Base-by-base conservation (phyloP, 1,140 invertebrate genomes). In the Carposina sasakii region DNA sequence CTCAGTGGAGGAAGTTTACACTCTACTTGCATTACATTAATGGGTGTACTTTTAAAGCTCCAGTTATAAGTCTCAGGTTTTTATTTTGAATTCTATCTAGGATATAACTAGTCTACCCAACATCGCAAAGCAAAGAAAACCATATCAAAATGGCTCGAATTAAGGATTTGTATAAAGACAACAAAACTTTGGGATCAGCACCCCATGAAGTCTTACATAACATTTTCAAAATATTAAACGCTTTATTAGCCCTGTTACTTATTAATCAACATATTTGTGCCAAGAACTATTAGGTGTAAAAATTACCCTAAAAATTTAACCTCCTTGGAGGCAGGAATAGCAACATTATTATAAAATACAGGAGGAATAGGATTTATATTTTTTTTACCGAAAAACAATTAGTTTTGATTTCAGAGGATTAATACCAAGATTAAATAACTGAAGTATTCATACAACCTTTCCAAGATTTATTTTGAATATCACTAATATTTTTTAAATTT, bases 11-110 rank as follows among this genome's bases (percentile, higher is more conserved):
- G 41, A 36, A 44, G n/a, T 20, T 51, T 50, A 33, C 42, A 52
- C 30, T 60, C 57, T 16, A 60, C 16, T 39, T 55, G 44, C 28
- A 60, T 33, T n/a, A 41, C 34, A 52, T 31, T 46, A 12, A 60
- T 55, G 2, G 52, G 57, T n/a, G 48, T n/a, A n/a, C n/a, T n/a
- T n/a, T n/a, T 33, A n/a, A 33, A 33, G 31, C 31, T 33, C 31
- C 31, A n/a, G 31, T 37, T 6, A 37, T 33, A 17, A 45, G 15
- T 30, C 43, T 12, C 28, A 45, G 12, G 21, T 19, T 19, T 30
- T 33, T 45, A 17, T 45, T 45, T 45, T 45, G 43, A 19, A 45
- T 45, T 45, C 15, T 45, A 13, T 45, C 26, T 17, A 45, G 24
- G 12, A 20, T 6, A 24, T 16, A 3, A 43, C 4, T 6, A 24